Evolutionary conservation across 2,797 vertebrate species (phyloP).

Genomic region (Lutjanus campechanus): DNA sequence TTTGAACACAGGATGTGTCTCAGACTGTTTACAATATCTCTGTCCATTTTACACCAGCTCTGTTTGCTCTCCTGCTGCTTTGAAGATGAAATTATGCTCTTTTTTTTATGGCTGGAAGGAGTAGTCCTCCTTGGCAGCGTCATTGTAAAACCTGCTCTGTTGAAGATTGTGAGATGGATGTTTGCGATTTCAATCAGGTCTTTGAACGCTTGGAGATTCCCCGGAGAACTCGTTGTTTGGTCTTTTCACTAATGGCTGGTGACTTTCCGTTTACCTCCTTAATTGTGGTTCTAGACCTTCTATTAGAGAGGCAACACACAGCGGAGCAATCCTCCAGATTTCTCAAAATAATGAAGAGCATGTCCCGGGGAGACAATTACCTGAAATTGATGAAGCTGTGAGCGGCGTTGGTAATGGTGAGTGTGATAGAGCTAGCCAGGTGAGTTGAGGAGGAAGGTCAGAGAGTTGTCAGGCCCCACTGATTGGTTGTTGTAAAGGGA

Average conservation of each 20-base stretch:
- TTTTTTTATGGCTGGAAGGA: background rate
- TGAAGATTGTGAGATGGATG: constrained; percentile 14
- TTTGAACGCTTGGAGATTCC: constrained; percentile 31
- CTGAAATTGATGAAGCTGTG: constrained; percentile 62
- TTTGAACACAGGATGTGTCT: constrained; percentile 41
- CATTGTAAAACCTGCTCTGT: constrained; percentile 13
- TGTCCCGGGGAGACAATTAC: constrained; percentile 70
- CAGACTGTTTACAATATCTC: constrained; percentile 29
- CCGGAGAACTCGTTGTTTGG: constrained; percentile 50
- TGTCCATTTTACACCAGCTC: constrained; percentile 29
- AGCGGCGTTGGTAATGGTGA: constrained; percentile 48
- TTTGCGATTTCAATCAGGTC: constrained; percentile 38
- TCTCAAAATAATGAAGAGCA: constrained; percentile 68
- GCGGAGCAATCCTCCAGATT: constrained; percentile 56
- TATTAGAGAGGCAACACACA: constrained; percentile 55
- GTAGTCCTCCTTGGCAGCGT: background rate
- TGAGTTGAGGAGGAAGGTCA: constrained; percentile 55
- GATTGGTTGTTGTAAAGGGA: constrained; percentile 56
- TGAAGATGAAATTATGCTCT: constrained; percentile 13
- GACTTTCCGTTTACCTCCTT: constrained; percentile 63
- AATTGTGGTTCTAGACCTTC: constrained; percentile 66
- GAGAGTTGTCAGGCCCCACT: constrained; percentile 44
- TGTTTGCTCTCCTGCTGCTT: constrained; percentile 32
- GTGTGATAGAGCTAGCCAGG: constrained; percentile 42
- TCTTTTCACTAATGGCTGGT: constrained; percentile 65